Evolutionary conservation across 2,888 invertebrate species (phyloP).

Genomic region (Cryptophagus acutangulus): DNA sequence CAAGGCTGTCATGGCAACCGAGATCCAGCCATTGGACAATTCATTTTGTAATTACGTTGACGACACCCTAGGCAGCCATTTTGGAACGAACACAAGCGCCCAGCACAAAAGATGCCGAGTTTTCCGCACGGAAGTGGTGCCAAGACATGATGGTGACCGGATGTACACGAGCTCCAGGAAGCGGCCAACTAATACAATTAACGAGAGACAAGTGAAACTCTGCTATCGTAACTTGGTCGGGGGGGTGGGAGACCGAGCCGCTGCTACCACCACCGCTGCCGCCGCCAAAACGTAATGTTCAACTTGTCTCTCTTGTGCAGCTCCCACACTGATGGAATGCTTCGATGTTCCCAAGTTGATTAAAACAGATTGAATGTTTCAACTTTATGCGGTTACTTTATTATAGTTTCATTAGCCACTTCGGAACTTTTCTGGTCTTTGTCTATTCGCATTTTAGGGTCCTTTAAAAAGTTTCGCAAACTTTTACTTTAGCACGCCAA

Average conservation of each 20-base stretch:
- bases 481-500: too few relatives aligned
- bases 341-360: conserved; percentile 47
- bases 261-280: conserved; percentile 3
- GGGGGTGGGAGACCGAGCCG: conserved; percentile 23
- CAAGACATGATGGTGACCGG: conserved; percentile 30
- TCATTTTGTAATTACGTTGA: conserved; percentile 51
- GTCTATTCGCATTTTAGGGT: too few relatives aligned
- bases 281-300: conserved; percentile 3
- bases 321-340: conserved; percentile 40
- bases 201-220: conserved; percentile 52
- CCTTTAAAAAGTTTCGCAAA: too few relatives aligned
- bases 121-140: conserved; percentile 27
- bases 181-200: conserved; percentile 51
- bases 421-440: conserved; percentile 30
- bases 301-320: not conserved
- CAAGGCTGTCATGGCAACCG: conserved; percentile 51
- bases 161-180: conserved; percentile 42
- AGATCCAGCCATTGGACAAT: conserved; percentile 52
- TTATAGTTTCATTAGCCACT: conserved; percentile 44
- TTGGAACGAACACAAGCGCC: conserved; percentile 47
- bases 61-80: conserved; percentile 53
- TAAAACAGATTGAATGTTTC: conserved; percentile 51
- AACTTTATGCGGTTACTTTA: conserved; percentile 46
- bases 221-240: conserved; percentile 49
- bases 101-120: conserved; percentile 34